Conservation (phyloP, 2,888 invertebrate genomes). For the Lottia gigantea region DNA sequence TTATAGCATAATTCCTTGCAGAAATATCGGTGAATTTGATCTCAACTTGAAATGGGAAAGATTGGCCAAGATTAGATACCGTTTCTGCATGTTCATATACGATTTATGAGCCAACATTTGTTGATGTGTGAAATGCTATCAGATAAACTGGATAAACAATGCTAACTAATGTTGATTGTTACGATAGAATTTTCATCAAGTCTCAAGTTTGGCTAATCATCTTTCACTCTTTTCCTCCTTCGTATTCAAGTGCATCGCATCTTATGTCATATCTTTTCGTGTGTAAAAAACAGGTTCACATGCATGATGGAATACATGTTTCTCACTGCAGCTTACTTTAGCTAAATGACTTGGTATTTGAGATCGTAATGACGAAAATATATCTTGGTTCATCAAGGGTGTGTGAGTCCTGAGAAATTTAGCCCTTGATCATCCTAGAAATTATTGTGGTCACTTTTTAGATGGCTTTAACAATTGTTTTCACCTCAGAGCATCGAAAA, state of each 20-base stretch:
- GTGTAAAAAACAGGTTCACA: background rate
- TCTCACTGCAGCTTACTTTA: background rate
- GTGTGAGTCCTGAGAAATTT: too few species aligned
- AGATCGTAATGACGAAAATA: too few species aligned
- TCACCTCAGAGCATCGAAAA: too few species aligned
- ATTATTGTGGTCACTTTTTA: too few species aligned
- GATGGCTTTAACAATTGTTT: too few species aligned
- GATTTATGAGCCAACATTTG: conserved; percentile 3
- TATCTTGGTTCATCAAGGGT: too few species aligned
- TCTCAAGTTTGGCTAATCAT: too few species aligned
- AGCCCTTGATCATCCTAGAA: too few species aligned
- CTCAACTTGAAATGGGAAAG: background rate
- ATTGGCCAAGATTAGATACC: background rate
- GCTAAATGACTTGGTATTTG: background rate
- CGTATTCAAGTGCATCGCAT: background rate
- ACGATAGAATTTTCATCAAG: background rate
- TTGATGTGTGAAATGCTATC: background rate
- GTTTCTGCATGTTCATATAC: background rate
- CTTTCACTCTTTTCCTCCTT: too few species aligned
- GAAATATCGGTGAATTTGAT: background rate
- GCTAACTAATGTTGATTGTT: background rate
- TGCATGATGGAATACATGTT: background rate
- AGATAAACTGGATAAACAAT: conserved; percentile 1
- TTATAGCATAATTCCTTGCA: background rate
- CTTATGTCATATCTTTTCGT: background rate